phyloP scores from a whole-genome alignment of 2,797 vertebrate species.

The Diceros bicornis region DNA sequence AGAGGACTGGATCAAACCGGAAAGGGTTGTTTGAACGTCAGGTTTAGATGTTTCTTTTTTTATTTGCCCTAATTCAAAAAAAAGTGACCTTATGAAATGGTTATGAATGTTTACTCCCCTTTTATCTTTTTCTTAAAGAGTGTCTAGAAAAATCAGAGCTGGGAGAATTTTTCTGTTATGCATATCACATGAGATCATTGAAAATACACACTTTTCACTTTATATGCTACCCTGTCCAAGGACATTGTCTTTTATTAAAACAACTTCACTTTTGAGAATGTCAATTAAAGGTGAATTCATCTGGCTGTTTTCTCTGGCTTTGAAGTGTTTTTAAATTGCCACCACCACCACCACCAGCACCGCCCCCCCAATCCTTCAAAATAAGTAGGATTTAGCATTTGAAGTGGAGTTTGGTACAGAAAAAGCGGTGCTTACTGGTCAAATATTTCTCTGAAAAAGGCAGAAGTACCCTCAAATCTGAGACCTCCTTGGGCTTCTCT shows the following conservation, averaged over 20 bases:
- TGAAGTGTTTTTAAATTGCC: background rate
- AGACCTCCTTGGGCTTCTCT: background rate
- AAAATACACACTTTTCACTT: background rate
- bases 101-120: background rate
- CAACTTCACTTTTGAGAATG: background rate
- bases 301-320: background rate
- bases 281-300: background rate
- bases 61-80: constrained; percentile 68
- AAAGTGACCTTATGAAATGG: constrained; percentile 25
- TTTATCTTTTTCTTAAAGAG: background rate
- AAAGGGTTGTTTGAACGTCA: constrained; percentile 38
- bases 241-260: background rate
- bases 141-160: background rate
- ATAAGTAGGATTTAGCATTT: background rate
- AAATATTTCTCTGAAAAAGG: background rate
- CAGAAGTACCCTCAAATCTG: background rate
- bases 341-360: too few relatives aligned
- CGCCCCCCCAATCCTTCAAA: background rate
- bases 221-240: background rate
- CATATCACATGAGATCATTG: background rate
- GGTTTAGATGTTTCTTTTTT: constrained; percentile 66
- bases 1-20: background rate
- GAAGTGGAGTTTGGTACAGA: background rate
- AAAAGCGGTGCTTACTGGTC: background rate
- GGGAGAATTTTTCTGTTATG: background rate